These are phyloP conservation scores for Microcebus ravelobensis DNA, from an alignment of 2,113 vertebrate genomes.

Conservation along the genomic window DNA sequence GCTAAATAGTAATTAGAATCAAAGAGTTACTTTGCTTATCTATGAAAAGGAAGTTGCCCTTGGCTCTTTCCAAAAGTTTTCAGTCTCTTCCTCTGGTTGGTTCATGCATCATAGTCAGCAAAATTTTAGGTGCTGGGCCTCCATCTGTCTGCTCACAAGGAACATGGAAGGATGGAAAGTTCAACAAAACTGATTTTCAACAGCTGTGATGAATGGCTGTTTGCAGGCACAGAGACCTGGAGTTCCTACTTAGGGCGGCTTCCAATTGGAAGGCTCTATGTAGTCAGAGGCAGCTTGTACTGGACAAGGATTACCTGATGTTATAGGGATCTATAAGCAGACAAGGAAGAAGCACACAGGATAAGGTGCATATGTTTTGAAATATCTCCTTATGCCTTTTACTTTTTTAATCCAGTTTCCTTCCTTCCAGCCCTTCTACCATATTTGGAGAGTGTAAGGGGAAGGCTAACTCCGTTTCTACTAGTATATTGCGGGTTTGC, in stretches of 20 bases:
- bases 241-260: not conserved
- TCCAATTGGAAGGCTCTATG: rapidly evolving
- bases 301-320: not conserved
- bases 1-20: not conserved
- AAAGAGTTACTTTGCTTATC: not conserved
- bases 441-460: rapidly evolving
- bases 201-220: rapidly evolving
- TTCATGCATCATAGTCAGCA: not conserved
- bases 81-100: not conserved
- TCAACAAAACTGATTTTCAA: no score
- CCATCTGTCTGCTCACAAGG: rapidly evolving
- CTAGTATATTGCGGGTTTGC: rapidly evolving
- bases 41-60: not conserved
- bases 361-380: not conserved
- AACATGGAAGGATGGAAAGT: rapidly evolving
- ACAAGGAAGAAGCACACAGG: not conserved
- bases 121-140: not conserved
- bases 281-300: not conserved
- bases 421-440: not conserved
- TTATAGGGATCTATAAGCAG: rapidly evolving
- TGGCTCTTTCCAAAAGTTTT: not conserved
- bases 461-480: not conserved
- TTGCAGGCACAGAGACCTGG: not conserved
- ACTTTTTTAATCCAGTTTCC: not conserved
- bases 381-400: not conserved